Percentiles rank a stretch among this genome's conserved stretches.
These are phyloP conservation scores for Phaethon lepturus DNA, from an alignment of 2,113 vertebrate genomes.

Conservation along the genomic window DNA sequence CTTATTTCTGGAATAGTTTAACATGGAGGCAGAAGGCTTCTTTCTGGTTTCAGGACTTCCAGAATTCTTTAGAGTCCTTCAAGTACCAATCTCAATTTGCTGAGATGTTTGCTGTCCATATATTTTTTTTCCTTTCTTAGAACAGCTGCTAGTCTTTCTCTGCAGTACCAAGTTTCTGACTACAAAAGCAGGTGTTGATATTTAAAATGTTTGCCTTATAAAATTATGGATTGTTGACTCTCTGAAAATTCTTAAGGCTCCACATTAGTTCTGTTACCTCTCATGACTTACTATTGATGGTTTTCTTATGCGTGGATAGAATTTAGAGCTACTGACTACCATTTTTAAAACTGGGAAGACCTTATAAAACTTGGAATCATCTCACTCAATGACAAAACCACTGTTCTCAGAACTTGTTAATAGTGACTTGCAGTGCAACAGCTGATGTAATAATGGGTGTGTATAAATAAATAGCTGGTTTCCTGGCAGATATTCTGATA, in stretches of 20 bases:
- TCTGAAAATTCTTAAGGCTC: not conserved
- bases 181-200: not conserved
- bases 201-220: not conserved
- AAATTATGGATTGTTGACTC: not conserved
- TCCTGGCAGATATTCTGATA: constrained; percentile 29
- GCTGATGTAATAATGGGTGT: constrained; percentile 51
- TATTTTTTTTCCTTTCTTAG: not conserved
- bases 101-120: not conserved
- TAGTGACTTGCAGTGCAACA: not conserved
- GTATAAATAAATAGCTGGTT: constrained; percentile 11
- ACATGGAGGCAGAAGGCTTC: not conserved
- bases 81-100: not conserved
- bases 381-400: not conserved
- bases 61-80: not conserved
- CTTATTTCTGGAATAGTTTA: not conserved
- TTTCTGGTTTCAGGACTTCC: not conserved
- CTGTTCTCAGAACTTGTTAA: not conserved
- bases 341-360: not conserved
- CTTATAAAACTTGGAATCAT: not conserved
- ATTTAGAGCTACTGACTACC: not conserved
- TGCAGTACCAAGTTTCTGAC: not conserved
- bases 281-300: not conserved
- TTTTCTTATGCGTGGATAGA: not conserved
- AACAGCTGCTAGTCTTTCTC: not conserved
- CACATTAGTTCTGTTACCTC: not conserved